These are phyloP conservation scores for Rhagonycha lutea DNA, from an alignment of 2,888 invertebrate genomes.

Conservation along the genomic window DNA sequence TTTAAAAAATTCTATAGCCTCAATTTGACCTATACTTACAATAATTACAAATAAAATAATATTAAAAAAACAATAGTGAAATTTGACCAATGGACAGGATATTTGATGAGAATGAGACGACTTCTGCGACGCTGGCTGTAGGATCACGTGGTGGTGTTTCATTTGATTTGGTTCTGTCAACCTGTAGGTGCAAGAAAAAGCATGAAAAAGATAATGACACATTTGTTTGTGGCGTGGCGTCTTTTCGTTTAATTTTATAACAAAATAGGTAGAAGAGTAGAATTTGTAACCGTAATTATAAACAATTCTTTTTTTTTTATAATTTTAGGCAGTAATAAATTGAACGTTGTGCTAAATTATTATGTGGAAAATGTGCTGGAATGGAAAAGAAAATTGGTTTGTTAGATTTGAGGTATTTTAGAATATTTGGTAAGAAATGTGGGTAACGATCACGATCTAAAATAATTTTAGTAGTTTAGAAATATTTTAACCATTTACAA, in stretches of 20 bases:
- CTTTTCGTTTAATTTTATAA: background rate
- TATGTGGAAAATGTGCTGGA: background rate
- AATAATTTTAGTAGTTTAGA: background rate
- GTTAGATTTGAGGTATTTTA: background rate
- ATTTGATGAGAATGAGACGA: too few species aligned
- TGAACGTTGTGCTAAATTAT: background rate
- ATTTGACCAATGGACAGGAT: too few species aligned
- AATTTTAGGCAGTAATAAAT: background rate
- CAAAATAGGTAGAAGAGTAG: background rate
- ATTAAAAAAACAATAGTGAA: too few species aligned
- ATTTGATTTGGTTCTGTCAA: background rate
- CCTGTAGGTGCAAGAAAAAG: background rate
- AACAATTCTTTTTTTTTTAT: background rate
- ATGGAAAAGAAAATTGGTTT: background rate
- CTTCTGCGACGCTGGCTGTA: background rate
- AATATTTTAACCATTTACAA: background rate
- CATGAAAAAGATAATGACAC: background rate
- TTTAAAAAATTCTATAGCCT: too few species aligned
- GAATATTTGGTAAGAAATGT: background rate
- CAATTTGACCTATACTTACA: too few species aligned
- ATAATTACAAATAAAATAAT: too few species aligned
- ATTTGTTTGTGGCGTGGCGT: background rate
- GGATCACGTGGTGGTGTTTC: background rate
- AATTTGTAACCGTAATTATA: background rate
- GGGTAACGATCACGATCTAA: background rate